phyloP scores from a whole-genome alignment of 1,140 invertebrate species.

The Glossosoma conforme region DNA sequence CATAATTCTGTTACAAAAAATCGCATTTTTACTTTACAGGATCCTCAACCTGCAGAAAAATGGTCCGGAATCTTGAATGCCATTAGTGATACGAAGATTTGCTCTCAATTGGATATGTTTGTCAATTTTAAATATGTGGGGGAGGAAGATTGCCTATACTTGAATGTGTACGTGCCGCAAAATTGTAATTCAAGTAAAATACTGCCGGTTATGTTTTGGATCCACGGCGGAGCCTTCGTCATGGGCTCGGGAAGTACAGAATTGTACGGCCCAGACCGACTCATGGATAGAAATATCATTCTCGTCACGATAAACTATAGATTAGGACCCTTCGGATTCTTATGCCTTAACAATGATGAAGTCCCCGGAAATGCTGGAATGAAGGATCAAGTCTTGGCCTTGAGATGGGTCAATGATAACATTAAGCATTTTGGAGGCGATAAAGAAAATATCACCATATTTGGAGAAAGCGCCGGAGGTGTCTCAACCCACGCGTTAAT shows the following conservation, averaged over 20 bases:
- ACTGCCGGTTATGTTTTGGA: constrained; percentile 61
- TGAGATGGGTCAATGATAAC: constrained; percentile 63
- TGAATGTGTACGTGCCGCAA: constrained; percentile 38
- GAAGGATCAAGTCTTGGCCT: constrained; percentile 63
- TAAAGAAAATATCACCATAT: constrained; percentile 56
- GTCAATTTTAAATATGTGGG: constrained; percentile 30
- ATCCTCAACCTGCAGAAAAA: constrained; percentile 39
- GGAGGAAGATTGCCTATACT: constrained; percentile 35
- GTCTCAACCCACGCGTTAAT: constrained; percentile 35
- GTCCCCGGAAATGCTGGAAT: constrained; percentile 66
- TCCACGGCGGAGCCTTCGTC: constrained; percentile 65
- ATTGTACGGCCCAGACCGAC: constrained; percentile 48
- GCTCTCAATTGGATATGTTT: constrained; percentile 21
- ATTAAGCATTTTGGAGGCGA: constrained; percentile 68
- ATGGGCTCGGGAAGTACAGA: constrained; percentile 43
- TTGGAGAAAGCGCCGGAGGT: constrained; percentile 65
- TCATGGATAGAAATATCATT: constrained; percentile 52
- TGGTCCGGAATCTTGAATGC: constrained; percentile 46
- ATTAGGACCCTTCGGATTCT: constrained; percentile 60
- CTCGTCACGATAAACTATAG: constrained; percentile 59
- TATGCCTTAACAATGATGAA: constrained; percentile 59
- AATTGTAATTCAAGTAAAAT: constrained; percentile 11
- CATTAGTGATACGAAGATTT: constrained; percentile 35
- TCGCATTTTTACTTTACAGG: constrained; percentile 41
- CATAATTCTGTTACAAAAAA: too few relatives aligned